Percentiles rank a stretch among this genome's conserved stretches.
phyloP scores from a whole-genome alignment of 2,888 invertebrate species.

The Apodemia mormo region DNA sequence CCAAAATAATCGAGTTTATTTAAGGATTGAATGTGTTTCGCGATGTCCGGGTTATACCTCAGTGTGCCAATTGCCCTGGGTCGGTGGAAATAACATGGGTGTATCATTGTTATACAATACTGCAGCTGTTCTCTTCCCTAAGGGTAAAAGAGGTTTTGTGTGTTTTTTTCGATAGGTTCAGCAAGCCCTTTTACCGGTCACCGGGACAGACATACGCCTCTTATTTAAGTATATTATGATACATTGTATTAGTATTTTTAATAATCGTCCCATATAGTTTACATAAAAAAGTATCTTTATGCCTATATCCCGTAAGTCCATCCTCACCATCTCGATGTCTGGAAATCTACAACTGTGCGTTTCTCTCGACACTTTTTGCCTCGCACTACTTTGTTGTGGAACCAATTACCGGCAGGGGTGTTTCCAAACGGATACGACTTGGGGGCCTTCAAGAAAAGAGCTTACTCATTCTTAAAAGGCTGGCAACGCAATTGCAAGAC shows the following conservation, averaged over 20 bases:
- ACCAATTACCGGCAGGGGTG: too few species aligned
- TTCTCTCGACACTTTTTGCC: too few species aligned
- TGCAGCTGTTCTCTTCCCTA: conserved; percentile 77
- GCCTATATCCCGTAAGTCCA: too few species aligned
- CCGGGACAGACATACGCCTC: conserved; percentile 58
- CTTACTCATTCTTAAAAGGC: too few species aligned
- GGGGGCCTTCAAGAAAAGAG: too few species aligned
- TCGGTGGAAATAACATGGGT: conserved; percentile 62
- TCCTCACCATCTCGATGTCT: too few species aligned
- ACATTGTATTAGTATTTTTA: conserved; percentile 32
- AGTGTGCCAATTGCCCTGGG: conserved; percentile 66
- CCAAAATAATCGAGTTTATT: conserved; percentile 19
- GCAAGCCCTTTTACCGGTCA: conserved; percentile 72
- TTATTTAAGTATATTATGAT: conserved; percentile 43
- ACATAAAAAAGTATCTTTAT: too few species aligned
- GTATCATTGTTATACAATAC: conserved; percentile 79
- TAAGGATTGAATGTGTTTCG: conserved; percentile 38
- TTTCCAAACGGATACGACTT: too few species aligned
- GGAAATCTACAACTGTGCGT: too few species aligned
- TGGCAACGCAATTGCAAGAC: too few species aligned
- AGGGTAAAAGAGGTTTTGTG: conserved; percentile 77
- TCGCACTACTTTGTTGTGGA: too few species aligned
- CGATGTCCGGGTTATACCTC: conserved; percentile 45
- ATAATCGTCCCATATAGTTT: neutral
- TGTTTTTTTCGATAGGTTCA: conserved; percentile 60